Evolutionary conservation across 2,888 invertebrate genomes (phyloP).

Genomic region (Clistopyga incitator): DNA sequence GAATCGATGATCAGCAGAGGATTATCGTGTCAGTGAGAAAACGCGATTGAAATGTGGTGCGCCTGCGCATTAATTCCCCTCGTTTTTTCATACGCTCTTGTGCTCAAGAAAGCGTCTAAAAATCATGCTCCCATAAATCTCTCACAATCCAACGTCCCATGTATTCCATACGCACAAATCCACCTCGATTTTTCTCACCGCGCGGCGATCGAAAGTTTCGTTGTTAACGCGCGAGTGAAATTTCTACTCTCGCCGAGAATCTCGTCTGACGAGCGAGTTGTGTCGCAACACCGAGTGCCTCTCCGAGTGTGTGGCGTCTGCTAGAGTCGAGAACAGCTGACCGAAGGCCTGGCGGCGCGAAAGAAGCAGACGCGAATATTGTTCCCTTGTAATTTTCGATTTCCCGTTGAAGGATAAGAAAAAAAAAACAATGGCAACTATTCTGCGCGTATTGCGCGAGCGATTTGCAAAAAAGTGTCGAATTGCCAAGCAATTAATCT

Average conservation of each 20-base stretch:
- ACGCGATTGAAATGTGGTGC: constrained; percentile 51
- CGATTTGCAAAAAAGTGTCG: neutral
- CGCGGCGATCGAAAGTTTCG: constrained; percentile 23
- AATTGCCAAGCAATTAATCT: neutral
- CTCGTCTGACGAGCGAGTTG: constrained; percentile 48
- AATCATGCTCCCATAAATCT: constrained; percentile 38
- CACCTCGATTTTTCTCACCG: constrained; percentile 14
- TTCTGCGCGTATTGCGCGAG: neutral
- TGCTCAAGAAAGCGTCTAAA: constrained; percentile 69
- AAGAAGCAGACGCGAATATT: constrained; percentile 28
- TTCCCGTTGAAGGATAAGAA: neutral
- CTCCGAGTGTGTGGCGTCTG: constrained; percentile 72
- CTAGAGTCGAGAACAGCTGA: constrained; percentile 74
- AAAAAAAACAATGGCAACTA: too few species aligned
- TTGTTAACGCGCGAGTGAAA: constrained; percentile 5
- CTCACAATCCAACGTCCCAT: neutral
- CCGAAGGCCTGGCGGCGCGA: constrained; percentile 53
- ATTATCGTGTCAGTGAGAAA: neutral
- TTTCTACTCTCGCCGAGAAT: constrained; percentile 27
- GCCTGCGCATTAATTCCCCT: constrained; percentile 45
- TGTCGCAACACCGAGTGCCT: too few species aligned
- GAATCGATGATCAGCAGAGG: neutral
- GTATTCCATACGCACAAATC: constrained; percentile 4
- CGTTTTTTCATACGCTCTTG: constrained; percentile 58
- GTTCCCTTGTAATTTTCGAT: neutral